Evolutionary conservation across 2,888 invertebrate species (phyloP).

Genomic region (Perdita meconis): DNA sequence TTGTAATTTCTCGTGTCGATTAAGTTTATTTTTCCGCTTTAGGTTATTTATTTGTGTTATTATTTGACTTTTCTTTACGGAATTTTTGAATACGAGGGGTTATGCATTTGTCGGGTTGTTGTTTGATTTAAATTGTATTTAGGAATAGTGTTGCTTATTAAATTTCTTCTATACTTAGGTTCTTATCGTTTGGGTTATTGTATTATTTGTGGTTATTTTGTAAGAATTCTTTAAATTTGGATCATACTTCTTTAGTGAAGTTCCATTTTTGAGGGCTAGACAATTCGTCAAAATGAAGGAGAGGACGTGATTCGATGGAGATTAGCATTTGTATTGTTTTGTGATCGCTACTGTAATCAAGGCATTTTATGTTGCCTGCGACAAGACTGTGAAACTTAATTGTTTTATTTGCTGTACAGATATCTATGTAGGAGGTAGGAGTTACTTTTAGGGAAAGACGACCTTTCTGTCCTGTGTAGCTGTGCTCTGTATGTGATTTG

Average conservation of each 20-base stretch:
- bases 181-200: conserved; percentile 1
- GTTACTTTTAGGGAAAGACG: too few relatives aligned
- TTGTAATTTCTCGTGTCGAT: too few relatives aligned
- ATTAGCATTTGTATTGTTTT: not conserved
- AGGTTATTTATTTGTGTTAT: not conserved
- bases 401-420: not conserved
- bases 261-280: not conserved
- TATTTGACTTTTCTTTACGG: not conserved
- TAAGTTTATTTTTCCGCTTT: not conserved
- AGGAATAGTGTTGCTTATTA: too few relatives aligned
- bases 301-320: not conserved
- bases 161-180: not conserved
- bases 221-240: not conserved
- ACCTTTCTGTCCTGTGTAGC: too few relatives aligned
- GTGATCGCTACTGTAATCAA: conserved; percentile 11
- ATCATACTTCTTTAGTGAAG: conserved; percentile 1
- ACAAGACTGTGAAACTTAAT: not conserved
- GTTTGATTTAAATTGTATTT: not conserved
- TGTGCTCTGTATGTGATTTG: too few relatives aligned
- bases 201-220: not conserved
- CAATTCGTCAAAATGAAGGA: not conserved
- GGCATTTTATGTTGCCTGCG: not conserved
- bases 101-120: conserved; percentile 15
- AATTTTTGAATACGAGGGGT: not conserved
- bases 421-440: too few relatives aligned